Evolutionary conservation across 2,888 invertebrate species (phyloP).

Genomic region (Nipponacmea schrenckii): DNA sequence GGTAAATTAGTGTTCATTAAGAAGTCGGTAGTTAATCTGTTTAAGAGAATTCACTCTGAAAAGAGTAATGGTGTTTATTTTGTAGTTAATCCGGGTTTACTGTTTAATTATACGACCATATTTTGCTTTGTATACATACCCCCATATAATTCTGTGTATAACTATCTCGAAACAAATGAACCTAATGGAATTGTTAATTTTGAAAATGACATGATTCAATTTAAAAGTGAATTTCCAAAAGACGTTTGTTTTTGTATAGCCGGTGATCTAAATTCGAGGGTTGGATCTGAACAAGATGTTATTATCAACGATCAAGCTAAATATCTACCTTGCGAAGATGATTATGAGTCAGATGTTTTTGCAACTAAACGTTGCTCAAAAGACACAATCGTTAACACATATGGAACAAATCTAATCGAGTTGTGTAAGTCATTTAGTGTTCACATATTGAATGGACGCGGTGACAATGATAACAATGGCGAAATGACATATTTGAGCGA

Average conservation of each 20-base stretch:
- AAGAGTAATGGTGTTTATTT: neutral
- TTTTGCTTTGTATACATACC: neutral
- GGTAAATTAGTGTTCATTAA: neutral
- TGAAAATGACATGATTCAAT: neutral
- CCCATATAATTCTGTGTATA: neutral
- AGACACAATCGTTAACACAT: neutral
- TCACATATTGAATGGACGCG: neutral
- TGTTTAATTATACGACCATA: neutral
- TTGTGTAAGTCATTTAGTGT: neutral
- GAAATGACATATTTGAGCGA: neutral
- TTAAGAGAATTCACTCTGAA: constrained; percentile 1
- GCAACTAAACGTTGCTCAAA: neutral
- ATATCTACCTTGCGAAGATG: neutral
- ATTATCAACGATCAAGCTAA: neutral
- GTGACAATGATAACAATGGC: neutral
- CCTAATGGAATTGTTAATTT: neutral
- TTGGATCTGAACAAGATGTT: neutral
- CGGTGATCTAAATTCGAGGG: neutral
- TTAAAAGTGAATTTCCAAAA: neutral
- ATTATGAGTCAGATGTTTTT: neutral
- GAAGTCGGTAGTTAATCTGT: neutral
- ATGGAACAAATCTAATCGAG: neutral
- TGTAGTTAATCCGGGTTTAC: neutral
- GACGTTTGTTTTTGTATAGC: neutral
- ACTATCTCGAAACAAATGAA: neutral